These are phyloP conservation scores for Centropus unirufus DNA, from an alignment of 2,113 vertebrate species.

Conservation along the genomic window DNA sequence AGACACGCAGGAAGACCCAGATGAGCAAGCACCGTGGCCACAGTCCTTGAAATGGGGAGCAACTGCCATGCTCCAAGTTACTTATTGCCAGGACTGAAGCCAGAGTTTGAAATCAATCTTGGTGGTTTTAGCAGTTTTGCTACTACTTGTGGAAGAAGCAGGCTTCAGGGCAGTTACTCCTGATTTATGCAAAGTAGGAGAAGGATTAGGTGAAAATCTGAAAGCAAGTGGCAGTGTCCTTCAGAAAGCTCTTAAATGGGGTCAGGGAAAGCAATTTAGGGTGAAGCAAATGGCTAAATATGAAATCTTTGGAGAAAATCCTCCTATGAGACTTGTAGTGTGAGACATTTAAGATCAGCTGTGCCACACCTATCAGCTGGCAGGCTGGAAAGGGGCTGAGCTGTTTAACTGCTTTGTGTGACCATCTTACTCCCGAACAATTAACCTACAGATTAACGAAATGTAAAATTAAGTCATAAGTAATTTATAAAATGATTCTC, in stretches of 20 bases:
- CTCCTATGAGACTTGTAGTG: background rate
- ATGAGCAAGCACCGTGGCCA: background rate
- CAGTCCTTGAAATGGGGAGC: background rate
- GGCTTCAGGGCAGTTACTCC: background rate
- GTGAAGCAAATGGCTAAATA: background rate
- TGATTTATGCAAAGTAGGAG: constrained; percentile 21
- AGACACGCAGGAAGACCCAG: background rate
- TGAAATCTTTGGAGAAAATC: background rate
- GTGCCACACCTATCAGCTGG: constrained; percentile 1
- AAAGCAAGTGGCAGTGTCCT: constrained; percentile 7
- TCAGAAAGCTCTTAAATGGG: constrained; percentile 1
- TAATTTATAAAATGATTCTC: background rate
- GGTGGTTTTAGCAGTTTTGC: background rate
- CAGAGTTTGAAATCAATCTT: constrained; percentile 40
- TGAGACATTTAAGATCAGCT: background rate
- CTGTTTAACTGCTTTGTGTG: background rate
- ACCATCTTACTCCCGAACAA: background rate
- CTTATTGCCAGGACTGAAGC: constrained; percentile 4
- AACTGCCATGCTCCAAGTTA: background rate
- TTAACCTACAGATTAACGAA: background rate
- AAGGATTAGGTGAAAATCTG: constrained; percentile 10
- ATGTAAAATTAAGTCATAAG: constrained; percentile 16
- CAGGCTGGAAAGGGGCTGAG: background rate
- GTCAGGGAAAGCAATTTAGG: constrained; percentile 15
- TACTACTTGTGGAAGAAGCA: constrained; percentile 7